Conservation (phyloP, 2,888 invertebrate genomes). For the Acleris laterana region DNA sequence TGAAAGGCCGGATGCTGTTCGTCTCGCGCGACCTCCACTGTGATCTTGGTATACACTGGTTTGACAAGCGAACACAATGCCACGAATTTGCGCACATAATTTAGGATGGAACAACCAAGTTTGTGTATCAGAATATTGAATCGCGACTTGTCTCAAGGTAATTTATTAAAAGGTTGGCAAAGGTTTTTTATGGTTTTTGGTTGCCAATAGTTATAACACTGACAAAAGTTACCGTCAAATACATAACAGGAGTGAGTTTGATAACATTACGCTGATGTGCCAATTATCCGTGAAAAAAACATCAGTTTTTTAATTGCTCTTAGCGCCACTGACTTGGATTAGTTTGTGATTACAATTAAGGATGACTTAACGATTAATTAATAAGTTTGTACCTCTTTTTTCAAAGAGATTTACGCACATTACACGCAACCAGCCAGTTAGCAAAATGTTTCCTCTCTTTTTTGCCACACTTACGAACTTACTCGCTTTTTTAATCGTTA, state of each 20-base stretch:
- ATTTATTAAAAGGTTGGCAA: not conserved
- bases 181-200: too few relatives aligned
- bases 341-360: not conserved
- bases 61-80: slow-evolving; percentile 37
- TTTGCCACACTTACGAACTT: slow-evolving; percentile 19
- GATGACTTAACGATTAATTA: slow-evolving; percentile 6
- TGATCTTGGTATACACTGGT: slow-evolving; percentile 41
- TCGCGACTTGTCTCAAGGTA: not conserved
- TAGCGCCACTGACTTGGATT: too few relatives aligned
- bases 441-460: slow-evolving; percentile 27
- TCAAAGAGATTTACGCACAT: slow-evolving; percentile 29
- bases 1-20: slow-evolving; percentile 63
- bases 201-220: too few relatives aligned
- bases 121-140: not conserved
- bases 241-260: too few relatives aligned
- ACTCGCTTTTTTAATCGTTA: slow-evolving; percentile 19
- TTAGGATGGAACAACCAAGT: not conserved
- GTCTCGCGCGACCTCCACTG: slow-evolving; percentile 59
- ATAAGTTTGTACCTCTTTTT: slow-evolving; percentile 14
- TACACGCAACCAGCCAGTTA: slow-evolving; percentile 22
- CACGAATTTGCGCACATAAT: slow-evolving; percentile 10
- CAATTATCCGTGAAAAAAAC: too few relatives aligned
- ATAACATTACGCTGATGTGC: too few relatives aligned
- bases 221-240: too few relatives aligned
- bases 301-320: too few relatives aligned